Evolutionary conservation across 2,888 invertebrate genomes (phyloP).

Genomic region (Melipona beecheii): DNA sequence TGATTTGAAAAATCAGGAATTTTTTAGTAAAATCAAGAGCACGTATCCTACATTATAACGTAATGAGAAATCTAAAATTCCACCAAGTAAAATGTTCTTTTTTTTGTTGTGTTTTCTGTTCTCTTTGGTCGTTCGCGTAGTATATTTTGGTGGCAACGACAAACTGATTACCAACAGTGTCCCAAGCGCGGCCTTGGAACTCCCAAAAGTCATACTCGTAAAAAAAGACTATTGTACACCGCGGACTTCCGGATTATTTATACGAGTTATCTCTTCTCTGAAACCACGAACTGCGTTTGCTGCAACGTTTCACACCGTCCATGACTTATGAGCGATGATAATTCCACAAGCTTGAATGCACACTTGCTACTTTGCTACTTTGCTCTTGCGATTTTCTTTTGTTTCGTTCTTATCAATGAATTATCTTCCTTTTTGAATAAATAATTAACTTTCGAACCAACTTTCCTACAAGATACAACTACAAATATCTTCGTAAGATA

Average conservation of each 20-base stretch:
- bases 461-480: background rate
- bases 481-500: background rate
- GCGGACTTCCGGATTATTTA: slow-evolving; percentile 74
- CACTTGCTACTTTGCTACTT: slow-evolving; percentile 10
- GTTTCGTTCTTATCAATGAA: slow-evolving; percentile 57
- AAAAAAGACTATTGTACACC: slow-evolving; percentile 72
- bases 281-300: slow-evolving; percentile 61
- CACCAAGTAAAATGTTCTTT: slow-evolving; percentile 18
- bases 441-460: slow-evolving; percentile 8
- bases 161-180: slow-evolving; percentile 72
- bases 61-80: slow-evolving; percentile 49
- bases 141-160: slow-evolving; percentile 68
- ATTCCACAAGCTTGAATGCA: slow-evolving; percentile 64
- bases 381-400: slow-evolving; percentile 15
- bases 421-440: slow-evolving; percentile 33
- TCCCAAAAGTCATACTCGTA: slow-evolving; percentile 74
- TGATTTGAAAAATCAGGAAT: background rate
- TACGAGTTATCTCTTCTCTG: slow-evolving; percentile 73
- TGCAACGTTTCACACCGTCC: slow-evolving; percentile 59
- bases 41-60: background rate
- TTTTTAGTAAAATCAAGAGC: too few species aligned
- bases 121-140: slow-evolving; percentile 22
- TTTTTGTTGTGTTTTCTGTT: background rate
- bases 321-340: slow-evolving; percentile 73
- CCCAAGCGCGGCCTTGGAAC: slow-evolving; percentile 71